Base-by-base conservation (phyloP, 1,140 invertebrate genomes). In the Formica exsecta region DNA sequence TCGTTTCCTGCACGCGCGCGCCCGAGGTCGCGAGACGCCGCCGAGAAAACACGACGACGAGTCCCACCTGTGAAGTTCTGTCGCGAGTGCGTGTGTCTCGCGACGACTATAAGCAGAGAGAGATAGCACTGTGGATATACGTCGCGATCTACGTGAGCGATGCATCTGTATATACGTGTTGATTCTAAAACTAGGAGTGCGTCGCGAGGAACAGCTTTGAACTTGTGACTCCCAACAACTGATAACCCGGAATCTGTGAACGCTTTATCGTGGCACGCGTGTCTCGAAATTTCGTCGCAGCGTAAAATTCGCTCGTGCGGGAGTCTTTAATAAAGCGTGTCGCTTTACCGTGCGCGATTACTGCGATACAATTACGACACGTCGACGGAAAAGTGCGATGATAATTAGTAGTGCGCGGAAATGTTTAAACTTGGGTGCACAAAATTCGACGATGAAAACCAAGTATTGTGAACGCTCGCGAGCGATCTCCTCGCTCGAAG, bases 51-150 rank as follows among this genome's bases (percentile, higher is more conserved):
- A 38, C 19, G 6, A 9, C 70, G 13, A 32, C 48, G 32, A 22
- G 38, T 36, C 57, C 80, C 57, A 84, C 80, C 70, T 84, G 80
- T 75, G 80, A 75, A 84, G 66, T 2, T 73, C 22, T 48, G 32
- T 38, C 22, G 65, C 48, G 68, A 51, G 13, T 48, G 25, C 48
- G 16, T 19, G 51, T 11, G 8, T 19, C 16, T 48, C 41, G 8
- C 11, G 5, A 25, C 38, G 38, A 44, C 1, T 38, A 25, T n/a
- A 4, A 57, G 54, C 1, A 16, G 44, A 38, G 41, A 11, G 41
- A 44, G 41, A 44, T 22, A 22, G 3, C 32, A 32, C 1, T 32
- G 32, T 32, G 32, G 32, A 32, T 32, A 32, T 32, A 32, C 3
- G 3, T 32, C 32, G 32, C 32, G 3, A 32, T 32, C 32, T 32